Base-by-base conservation (phyloP, 2,113 vertebrate species). In the Pachycephala philippinensis region DNA sequence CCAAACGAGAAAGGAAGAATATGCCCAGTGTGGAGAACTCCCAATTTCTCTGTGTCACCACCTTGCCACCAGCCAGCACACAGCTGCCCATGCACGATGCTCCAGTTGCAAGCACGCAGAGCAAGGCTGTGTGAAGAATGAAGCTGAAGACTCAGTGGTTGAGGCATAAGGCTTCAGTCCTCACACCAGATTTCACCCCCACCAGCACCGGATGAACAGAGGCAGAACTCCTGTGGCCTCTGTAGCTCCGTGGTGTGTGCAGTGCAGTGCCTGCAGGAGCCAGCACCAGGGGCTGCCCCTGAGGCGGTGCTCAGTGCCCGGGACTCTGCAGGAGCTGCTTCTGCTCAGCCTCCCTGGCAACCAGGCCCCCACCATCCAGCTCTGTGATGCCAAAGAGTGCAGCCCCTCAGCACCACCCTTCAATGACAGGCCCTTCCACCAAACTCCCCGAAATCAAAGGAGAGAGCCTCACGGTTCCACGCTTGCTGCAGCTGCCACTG, bases 401-500 rank as follows among this genome's bases (percentile, higher is more conserved):
- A 87, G 57, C 20, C 50, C 28, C 57, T 81, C 65, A 49, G 52
- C 23, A 52, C 21, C 57, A 68, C 53, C 63, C 49, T 72, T 30
- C 61, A 82, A 2, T 0, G 1, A 57, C 23, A 50, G n/a, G 11
- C 45, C 87, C 70, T 89, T 90, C 75, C 71, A 88, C 59, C 76
- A 52, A 74, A 8, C 17, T 63, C 63, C 86, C 59, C 22, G 0
- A 89, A 94, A 96, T 77, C 45, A 70, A 87, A 95, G 81, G 37
- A 92, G 60, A 82, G 30, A 59, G 52, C 82, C 96, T 97, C 91
- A 97, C 90, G 22, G 84, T 87, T 95, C 89, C 69, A 68, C 76
- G 84, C 59, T 90, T 75, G 78, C 93, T 68, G 87, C 75, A 82
- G 94, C 74, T 84, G 88, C 5, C 1, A 86, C 35, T 64, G 76